A percentile compares a stretch with the other conserved stretches of the same genome.
Evolutionary conservation across 2,797 vertebrate species (phyloP).

Genomic region (Spondyliosoma cantharus): DNA sequence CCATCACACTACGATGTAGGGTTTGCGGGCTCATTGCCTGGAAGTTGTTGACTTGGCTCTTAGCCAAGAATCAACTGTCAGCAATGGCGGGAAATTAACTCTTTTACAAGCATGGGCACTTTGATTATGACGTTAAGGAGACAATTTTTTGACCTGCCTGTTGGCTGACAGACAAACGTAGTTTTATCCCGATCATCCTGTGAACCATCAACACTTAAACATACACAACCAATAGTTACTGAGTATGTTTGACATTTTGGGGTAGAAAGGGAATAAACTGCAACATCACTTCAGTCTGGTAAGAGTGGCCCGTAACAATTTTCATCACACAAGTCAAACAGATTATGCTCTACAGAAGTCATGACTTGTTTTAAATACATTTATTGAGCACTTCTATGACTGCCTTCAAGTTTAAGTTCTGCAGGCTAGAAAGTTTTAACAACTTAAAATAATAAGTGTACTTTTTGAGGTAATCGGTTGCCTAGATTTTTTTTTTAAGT

Average conservation of each 20-base stretch:
- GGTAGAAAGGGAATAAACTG: not conserved
- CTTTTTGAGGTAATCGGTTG: too few species aligned
- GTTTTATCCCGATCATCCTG: not conserved
- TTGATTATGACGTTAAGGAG: not conserved
- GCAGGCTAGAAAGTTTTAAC: too few species aligned
- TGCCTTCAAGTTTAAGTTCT: not conserved
- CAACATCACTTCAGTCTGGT: not conserved
- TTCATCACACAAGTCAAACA: not conserved
- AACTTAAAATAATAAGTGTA: too few species aligned
- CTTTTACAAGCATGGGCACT: not conserved
- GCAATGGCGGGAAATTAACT: not conserved
- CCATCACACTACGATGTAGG: conserved; percentile 21
- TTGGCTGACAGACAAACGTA: not conserved
- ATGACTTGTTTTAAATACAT: not conserved
- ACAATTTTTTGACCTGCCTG: not conserved
- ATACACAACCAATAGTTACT: not conserved
- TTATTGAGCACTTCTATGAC: not conserved
- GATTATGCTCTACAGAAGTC: not conserved
- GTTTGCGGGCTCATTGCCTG: conserved; percentile 12
- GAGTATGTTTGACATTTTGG: not conserved
- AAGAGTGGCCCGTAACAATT: not conserved
- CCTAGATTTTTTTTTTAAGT: too few species aligned
- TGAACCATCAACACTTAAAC: not conserved
- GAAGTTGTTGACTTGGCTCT: conserved; percentile 26
- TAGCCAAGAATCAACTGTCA: not conserved